Percentiles rank a stretch among this genome's conserved stretches.
Conservation (phyloP, 2,888 invertebrate species). For the Melieria picta region DNA sequence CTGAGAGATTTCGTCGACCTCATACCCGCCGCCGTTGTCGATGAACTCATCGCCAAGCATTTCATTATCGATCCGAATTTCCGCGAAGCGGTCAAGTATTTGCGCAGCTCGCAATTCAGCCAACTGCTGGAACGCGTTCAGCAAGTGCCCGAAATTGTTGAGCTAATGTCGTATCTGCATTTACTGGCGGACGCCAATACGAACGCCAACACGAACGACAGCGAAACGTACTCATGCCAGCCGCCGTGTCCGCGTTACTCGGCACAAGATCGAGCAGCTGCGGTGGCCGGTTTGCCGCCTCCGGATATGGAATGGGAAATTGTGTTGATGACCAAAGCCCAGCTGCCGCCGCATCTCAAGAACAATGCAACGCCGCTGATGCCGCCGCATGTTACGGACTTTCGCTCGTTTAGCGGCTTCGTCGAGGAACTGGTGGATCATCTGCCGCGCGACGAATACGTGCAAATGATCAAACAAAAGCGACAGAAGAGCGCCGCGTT, state of each 20-base stretch:
- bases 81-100: constrained; percentile 52
- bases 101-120: constrained; percentile 51
- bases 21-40: constrained; percentile 50
- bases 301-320: constrained; percentile 18
- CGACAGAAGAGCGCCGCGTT: constrained; percentile 47
- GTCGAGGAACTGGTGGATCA: constrained; percentile 51
- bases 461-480: constrained; percentile 54
- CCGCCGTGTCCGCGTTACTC: not conserved
- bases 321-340: constrained; percentile 12
- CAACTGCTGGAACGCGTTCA: constrained; percentile 47
- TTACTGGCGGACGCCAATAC: constrained; percentile 43
- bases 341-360: not conserved
- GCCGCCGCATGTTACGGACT: constrained; percentile 11
- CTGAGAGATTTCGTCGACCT: constrained; percentile 51
- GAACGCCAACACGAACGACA: constrained; percentile 15
- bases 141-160: constrained; percentile 53
- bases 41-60: constrained; percentile 53
- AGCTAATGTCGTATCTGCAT: constrained; percentile 55
- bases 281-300: constrained; percentile 22
- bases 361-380: not conserved
- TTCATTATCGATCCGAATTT: constrained; percentile 52
- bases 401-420: constrained; percentile 49
- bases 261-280: constrained; percentile 7
- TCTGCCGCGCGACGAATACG: constrained; percentile 52
- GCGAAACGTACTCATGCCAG: not conserved